phyloP scores from a whole-genome alignment of 2,888 invertebrate genomes.

The Leptogaster cylindrica region DNA sequence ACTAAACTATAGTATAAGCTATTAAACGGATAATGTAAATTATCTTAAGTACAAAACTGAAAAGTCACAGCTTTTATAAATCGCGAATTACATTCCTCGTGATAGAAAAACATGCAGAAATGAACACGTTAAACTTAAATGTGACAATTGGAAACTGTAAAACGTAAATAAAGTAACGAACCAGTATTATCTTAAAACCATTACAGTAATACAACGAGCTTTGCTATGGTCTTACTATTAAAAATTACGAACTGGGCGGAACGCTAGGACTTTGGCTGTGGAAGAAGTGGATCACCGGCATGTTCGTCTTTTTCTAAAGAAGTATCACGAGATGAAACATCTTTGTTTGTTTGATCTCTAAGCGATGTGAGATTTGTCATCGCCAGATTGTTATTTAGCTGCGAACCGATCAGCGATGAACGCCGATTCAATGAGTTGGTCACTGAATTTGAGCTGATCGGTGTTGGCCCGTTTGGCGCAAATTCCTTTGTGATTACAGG shows the following conservation, averaged over 20 bases:
- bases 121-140: background rate
- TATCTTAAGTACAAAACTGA: slow-evolving; percentile 5
- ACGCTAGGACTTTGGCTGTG: slow-evolving; percentile 45
- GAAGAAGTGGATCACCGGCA: slow-evolving; percentile 34
- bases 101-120: background rate
- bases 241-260: slow-evolving; percentile 37
- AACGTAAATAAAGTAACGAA: slow-evolving; percentile 9
- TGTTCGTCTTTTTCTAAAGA: slow-evolving; percentile 11
- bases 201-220: background rate
- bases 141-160: background rate
- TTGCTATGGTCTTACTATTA: background rate
- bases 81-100: background rate
- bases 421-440: slow-evolving; percentile 38
- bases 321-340: background rate
- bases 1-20: background rate
- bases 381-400: slow-evolving; percentile 8
- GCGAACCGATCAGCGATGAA: slow-evolving; percentile 15
- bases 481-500: slow-evolving; percentile 42
- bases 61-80: background rate
- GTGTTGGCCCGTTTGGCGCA: slow-evolving; percentile 45
- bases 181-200: background rate
- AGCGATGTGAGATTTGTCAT: slow-evolving; percentile 8
- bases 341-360: background rate
- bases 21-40: slow-evolving; percentile 5
- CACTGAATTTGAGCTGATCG: slow-evolving; percentile 43